Evolutionary conservation across 2,113 vertebrate genomes (phyloP), one percentile per base, ranked within the genome.

Genomic region (Brachyhypopomus occidentalis): DNA sequence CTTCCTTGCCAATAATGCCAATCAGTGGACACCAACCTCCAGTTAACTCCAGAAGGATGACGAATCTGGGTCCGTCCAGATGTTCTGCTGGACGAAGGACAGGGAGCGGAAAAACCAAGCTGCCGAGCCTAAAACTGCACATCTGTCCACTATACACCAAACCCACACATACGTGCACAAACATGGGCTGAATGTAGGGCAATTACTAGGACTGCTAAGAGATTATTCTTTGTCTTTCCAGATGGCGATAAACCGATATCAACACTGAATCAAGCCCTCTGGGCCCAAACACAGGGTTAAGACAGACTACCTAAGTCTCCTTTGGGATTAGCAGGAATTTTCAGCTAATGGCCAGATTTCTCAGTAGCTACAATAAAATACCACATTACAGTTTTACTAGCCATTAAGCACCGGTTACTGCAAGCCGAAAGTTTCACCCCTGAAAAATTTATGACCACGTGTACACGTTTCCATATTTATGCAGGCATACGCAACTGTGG

Each of bases 81-180:
- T 45, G 41, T 5, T 45, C 41, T 45, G 38, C 38, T 38, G 41
- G 41, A 45, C 9, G 7, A 7, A 45, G 41, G 41, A 45, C 41
- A 45, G 5, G 41, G 45, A 52, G 11, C 45, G 3, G 9, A 52
- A 52, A 12, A 12, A 52, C 12, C 12, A 14, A 14, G 12, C 2
- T 52, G 12, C 14, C 45, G 1, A 9, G 45, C 45, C 56, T 75
- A 64, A 27, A 6, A 45, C 6, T 25, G 9, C 17, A 52, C 6
- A 52, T 52, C 45, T 52, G 45, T 8, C 12, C 2, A 52, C 36
- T 9, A 76, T 1, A 45, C n/a, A 45, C 58, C 59, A 63, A 67
- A 84, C 85, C 86, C 86, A 86, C 86, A 77, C 36, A 63, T 22
- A 25, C 38, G 52, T 27, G n/a, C 25, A 41, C 75, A 30, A 22